These are phyloP conservation scores for Tetanocera ferruginea DNA, from an alignment of 2,888 invertebrate species.

Conservation along the genomic window DNA sequence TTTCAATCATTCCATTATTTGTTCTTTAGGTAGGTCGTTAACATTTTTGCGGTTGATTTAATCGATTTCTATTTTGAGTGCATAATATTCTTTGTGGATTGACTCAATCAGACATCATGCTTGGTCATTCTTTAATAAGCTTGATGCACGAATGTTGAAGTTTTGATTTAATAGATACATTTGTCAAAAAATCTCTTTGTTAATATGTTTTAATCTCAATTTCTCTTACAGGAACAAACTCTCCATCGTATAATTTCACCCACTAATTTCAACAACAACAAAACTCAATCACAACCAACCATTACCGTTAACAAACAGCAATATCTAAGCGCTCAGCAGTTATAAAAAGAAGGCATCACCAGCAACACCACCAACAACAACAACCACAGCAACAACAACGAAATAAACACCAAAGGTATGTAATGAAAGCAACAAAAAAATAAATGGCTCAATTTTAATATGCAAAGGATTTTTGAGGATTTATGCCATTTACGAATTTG, in stretches of 20 bases:
- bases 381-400: constrained; percentile 15
- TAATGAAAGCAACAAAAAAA: neutral
- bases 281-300: constrained; percentile 18
- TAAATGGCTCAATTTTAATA: neutral
- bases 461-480: no score
- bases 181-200: no score
- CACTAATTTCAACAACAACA: constrained; percentile 47
- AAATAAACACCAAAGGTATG: constrained; percentile 17
- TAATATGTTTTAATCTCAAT: neutral
- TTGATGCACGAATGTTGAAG: no score
- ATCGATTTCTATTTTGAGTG: no score
- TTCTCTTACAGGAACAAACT: constrained; percentile 55
- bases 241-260: constrained; percentile 57
- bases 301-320: neutral
- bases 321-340: neutral
- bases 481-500: no score
- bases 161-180: no score
- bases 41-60: no score
- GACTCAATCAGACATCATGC: no score
- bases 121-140: no score
- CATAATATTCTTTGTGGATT: no score
- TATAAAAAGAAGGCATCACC: neutral
- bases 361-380: neutral
- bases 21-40: no score
- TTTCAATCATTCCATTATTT: no score